phyloP scores from a whole-genome alignment of 1,140 invertebrate species.

The Drosophila repletoides region DNA sequence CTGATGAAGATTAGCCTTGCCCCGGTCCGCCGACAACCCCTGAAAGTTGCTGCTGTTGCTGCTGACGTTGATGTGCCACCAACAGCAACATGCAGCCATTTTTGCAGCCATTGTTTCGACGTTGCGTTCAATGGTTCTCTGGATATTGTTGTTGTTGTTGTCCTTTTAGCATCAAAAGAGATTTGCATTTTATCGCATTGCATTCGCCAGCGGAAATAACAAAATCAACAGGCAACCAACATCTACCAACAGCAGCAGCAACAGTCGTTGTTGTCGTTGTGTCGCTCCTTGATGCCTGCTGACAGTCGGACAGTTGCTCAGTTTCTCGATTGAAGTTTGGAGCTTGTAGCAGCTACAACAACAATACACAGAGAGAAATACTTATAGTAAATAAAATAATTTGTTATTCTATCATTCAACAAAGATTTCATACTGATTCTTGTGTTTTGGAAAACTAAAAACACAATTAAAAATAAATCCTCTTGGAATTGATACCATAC shows the following conservation, averaged over 20 bases:
- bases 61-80: conserved; percentile 69
- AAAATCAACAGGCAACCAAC: conserved; percentile 47
- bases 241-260: conserved; percentile 2
- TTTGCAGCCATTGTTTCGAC: conserved; percentile 60
- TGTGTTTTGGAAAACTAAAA: too few relatives aligned
- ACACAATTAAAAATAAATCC: too few relatives aligned
- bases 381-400: too few relatives aligned
- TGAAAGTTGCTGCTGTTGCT: conserved; percentile 12
- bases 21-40: neutral
- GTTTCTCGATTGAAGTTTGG: conserved; percentile 22
- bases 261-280: conserved; percentile 32
- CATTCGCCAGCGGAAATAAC: conserved; percentile 61
- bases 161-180: conserved; percentile 79
- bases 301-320: conserved; percentile 57
- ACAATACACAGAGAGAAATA: too few relatives aligned
- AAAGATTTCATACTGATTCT: too few relatives aligned
- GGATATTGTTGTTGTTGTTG: conserved; percentile 52
- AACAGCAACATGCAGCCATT: conserved; percentile 60
- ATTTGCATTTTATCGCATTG: conserved; percentile 80
- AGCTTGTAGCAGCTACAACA: conserved; percentile 9
- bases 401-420: too few relatives aligned
- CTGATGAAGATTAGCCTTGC: conserved; percentile 73
- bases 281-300: conserved; percentile 43
- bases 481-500: too few relatives aligned
- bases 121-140: conserved; percentile 44